phyloP scores from a whole-genome alignment of 2,888 invertebrate species.

The Silvanus unidentatus region DNA sequence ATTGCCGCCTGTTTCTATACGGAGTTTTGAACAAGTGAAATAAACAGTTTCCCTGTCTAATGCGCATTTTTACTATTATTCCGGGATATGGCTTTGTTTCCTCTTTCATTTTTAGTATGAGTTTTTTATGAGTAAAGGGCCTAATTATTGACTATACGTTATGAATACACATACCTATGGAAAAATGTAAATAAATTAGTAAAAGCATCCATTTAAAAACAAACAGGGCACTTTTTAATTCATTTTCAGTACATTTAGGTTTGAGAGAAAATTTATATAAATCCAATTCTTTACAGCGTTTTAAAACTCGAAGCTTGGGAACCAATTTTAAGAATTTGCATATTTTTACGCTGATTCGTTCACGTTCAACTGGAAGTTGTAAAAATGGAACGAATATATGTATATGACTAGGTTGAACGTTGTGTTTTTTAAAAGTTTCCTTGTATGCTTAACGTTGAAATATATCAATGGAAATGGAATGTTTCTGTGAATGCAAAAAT shows the following conservation, averaged over 20 bases:
- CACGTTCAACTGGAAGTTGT: slow-evolving; percentile 1
- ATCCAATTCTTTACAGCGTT: slow-evolving; percentile 16
- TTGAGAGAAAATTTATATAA: slow-evolving; percentile 14
- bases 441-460: neutral
- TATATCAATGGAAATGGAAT: neutral
- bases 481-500: too few relatives aligned
- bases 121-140: too few relatives aligned
- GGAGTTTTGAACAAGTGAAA: too few relatives aligned
- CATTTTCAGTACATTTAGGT: slow-evolving; percentile 14
- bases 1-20: too few relatives aligned
- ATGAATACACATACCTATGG: too few relatives aligned
- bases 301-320: slow-evolving; percentile 10
- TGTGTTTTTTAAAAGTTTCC: slow-evolving; percentile 1
- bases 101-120: too few relatives aligned
- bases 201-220: too few relatives aligned
- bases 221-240: slow-evolving; percentile 2
- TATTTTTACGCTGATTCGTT: slow-evolving; percentile 14
- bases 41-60: too few relatives aligned
- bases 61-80: too few relatives aligned
- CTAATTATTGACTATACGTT: too few relatives aligned
- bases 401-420: neutral
- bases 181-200: too few relatives aligned
- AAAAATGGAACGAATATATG: slow-evolving; percentile 1
- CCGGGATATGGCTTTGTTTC: too few relatives aligned
- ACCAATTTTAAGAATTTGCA: slow-evolving; percentile 17